These are phyloP conservation scores for Apodemia mormo DNA, from an alignment of 2,888 invertebrate species.

Conservation along the genomic window DNA sequence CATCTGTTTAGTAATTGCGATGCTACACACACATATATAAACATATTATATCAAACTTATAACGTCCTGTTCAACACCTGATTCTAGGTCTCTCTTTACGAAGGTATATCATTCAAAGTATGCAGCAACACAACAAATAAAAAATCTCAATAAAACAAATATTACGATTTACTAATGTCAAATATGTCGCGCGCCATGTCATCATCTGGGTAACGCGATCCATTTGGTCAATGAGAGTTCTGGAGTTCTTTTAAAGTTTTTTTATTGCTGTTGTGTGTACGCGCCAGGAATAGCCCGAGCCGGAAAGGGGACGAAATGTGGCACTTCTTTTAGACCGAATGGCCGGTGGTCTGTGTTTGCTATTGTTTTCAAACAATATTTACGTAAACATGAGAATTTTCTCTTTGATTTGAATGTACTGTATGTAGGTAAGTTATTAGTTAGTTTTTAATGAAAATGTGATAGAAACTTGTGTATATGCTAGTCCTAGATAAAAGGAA, in stretches of 20 bases:
- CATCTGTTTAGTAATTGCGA: too few relatives aligned
- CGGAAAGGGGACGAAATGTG: conserved; percentile 58
- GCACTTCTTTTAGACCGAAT: conserved; percentile 58
- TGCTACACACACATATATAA: too few relatives aligned
- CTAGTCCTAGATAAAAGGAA: too few relatives aligned
- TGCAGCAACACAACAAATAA: too few relatives aligned
- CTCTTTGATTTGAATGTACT: not conserved
- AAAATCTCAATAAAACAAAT: not conserved
- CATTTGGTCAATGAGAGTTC: conserved; percentile 43
- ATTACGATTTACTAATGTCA: conserved; percentile 15
- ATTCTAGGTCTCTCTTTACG: too few relatives aligned
- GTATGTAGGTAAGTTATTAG: too few relatives aligned
- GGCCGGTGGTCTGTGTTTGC: conserved; percentile 39
- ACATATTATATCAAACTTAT: too few relatives aligned
- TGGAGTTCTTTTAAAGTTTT: conserved; percentile 38
- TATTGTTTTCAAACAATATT: conserved; percentile 24
- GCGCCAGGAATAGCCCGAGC: conserved; percentile 43
- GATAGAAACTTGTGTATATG: too few relatives aligned
- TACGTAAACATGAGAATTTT: conserved; percentile 20
- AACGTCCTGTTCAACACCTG: too few relatives aligned
- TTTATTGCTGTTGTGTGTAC: conserved; percentile 39
- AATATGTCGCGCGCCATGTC: conserved; percentile 14
- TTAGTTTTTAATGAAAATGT: too few relatives aligned
- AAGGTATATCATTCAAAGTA: too few relatives aligned
- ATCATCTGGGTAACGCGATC: conserved; percentile 34